Percentiles rank a stretch among this genome's conserved stretches.
Evolutionary conservation across 2,113 vertebrate species (phyloP).

Genomic region (Acinonyx jubatus): DNA sequence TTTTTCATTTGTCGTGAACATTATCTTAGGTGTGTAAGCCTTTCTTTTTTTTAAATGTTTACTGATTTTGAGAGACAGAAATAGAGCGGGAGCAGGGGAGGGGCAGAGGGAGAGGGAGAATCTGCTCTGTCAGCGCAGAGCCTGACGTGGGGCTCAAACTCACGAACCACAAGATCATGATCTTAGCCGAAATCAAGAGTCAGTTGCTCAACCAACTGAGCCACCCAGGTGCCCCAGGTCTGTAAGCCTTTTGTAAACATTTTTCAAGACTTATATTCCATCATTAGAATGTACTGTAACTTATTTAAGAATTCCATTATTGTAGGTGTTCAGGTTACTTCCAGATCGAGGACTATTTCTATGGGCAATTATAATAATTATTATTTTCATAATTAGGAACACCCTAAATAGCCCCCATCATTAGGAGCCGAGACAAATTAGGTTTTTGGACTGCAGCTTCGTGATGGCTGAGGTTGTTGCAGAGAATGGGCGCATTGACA

Average conservation of each 20-base stretch:
- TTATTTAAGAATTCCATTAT: background rate
- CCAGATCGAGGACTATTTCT: background rate
- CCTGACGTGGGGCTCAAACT: no score
- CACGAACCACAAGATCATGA: no score
- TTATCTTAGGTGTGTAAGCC: background rate
- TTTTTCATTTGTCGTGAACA: background rate
- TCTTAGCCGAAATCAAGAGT: no score
- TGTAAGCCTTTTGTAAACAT: background rate
- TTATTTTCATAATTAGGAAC: conserved; percentile 44
- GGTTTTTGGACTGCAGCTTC: background rate
- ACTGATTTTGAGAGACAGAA: no score
- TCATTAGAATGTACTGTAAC: background rate
- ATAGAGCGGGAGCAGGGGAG: no score
- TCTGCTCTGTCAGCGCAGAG: no score
- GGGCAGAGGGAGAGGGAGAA: no score
- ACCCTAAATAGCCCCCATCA: background rate
- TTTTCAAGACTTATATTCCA: background rate
- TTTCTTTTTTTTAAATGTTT: background rate
- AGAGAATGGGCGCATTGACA: background rate
- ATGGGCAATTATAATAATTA: conserved; percentile 18
- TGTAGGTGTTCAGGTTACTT: conserved; percentile 3
- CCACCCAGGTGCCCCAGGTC: background rate
- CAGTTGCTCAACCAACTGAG: no score
- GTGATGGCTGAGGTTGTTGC: background rate
- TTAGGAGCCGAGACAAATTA: conserved; percentile 30